Evolutionary conservation across 2,797 vertebrate genomes (phyloP).

Genomic region (Amblyopsis hoosieri): DNA sequence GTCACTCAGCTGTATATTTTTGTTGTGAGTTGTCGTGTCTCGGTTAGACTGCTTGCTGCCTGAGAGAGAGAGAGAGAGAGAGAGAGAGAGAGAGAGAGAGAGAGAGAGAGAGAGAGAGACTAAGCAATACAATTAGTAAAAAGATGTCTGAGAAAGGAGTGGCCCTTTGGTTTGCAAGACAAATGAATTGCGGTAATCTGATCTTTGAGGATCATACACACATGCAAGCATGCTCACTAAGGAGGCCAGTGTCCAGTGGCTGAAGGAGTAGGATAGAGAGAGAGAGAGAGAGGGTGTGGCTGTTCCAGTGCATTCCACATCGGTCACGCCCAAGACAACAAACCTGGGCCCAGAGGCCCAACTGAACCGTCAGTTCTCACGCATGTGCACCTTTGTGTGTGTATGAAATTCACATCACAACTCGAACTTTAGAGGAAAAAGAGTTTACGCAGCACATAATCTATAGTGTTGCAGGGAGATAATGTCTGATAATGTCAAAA

Average conservation of each 20-base stretch:
- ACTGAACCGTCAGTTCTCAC: no score
- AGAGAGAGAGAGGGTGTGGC: no score
- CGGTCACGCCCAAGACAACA: no score
- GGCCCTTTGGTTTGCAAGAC: slow-evolving; percentile 50
- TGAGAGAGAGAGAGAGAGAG: background rate
- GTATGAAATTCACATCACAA: no score
- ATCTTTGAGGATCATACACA: slow-evolving; percentile 37
- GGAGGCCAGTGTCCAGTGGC: slow-evolving; percentile 58
- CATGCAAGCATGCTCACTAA: slow-evolving; percentile 37
- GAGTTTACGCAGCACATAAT: no score
- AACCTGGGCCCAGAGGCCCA: no score
- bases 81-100: background rate
- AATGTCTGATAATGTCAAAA: no score
- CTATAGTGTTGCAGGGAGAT: no score
- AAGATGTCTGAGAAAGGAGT: slow-evolving; percentile 61
- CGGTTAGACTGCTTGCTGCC: background rate
- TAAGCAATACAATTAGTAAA: slow-evolving; percentile 23
- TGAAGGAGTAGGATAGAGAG: slow-evolving; percentile 41
- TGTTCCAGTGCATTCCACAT: no score
- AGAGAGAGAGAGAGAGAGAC: background rate
- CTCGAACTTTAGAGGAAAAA: no score
- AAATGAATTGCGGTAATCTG: slow-evolving; percentile 65
- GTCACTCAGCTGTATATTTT: slow-evolving; percentile 21
- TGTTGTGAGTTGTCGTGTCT: slow-evolving; percentile 19
- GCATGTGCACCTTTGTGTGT: no score